Base-by-base conservation (phyloP, 2,797 vertebrate genomes). In the Decapterus maruadsi region DNA sequence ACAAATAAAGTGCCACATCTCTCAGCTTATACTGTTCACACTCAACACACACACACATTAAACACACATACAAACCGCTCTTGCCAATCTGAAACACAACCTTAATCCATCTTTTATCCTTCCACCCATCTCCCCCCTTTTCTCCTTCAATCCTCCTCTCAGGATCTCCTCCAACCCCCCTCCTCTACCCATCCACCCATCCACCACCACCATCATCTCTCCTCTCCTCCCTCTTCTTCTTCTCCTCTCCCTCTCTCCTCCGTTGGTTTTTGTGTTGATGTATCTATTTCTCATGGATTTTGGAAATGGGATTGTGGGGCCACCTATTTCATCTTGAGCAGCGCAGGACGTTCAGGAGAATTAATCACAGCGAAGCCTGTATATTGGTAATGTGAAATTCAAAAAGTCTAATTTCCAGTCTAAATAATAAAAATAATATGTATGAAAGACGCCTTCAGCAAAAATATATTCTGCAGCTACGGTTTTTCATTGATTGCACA, bases 21-120 rank as follows among this genome's bases (percentile, higher is more conserved):
- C 75, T 68, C 73, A 84, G 89, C 83, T 91, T 90, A 34, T 34
- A 89, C 68, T 68, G 81, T 68, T 84, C 34, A 31, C 74, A 60
- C 57, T 61, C 55, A 88, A 90, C 71, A 75, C 67, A 66, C 2
- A 29, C 67, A 80, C 14, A 78, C 80, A 68, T 67, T 71, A 81
- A 77, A 88, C 29, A 59, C 84, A 68, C 65, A 81, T 66, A 75
- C 71, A 81, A 72, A 78, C 76, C 69, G 26, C 71, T 80, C 22
- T 79, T 88, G 87, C 84, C 89, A 88, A 86, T 89, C 88, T 89
- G 60, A 86, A 83, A 86, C 75, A 78, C 79, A 90, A 82, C 80
- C 84, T 73, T 93, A 91, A 92, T 92, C 91, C 89, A 84, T 84
- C 86, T 85, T 89, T 93, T 89, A 92, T 92, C 90, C 91, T 70